Base-by-base conservation (phyloP, 2,888 invertebrate species). In the Heliconius aoede region DNA sequence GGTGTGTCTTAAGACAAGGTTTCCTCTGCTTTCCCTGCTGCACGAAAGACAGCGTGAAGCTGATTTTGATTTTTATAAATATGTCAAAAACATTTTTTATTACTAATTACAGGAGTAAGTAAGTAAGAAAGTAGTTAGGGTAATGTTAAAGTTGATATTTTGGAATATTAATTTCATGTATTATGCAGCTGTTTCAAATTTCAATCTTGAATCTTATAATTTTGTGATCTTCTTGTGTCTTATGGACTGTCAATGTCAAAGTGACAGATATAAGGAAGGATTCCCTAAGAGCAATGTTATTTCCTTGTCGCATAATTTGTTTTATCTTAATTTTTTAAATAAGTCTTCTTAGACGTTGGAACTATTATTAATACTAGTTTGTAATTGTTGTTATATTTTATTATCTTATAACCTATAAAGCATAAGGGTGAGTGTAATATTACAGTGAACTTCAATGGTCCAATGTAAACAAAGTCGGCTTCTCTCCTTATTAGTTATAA, bases 381-480 rank as follows among this genome's bases (percentile, higher is more conserved):
- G 4, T 46, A 18, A 46, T 5, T 5, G 9, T 18, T 2, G 46
- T 46, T 55, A n/a, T 55, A 55, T n/a, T 21, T 55, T 26, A 15
- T 26, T 26, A 55, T 55, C 55, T 55, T 13, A 55, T 69, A 32
- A 69, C 30, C 46, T 68, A 30, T n/a, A 68, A 46, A 26, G 18
- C 32, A 9, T 32, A 9, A 26, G 60, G 36, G 60, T 72, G 18
- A 26, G 55, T 72, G 61, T 51, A 74, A 60, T 51, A 61, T 46
- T 68, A 24, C 21, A 30, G 26, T 51, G 46, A 69, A 74, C 26
- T 74, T 32, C 15, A 30, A 74, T 61, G 74, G 32, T 74, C 26
- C 24, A 46, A 69, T 61, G 69, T 62, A 74, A 74, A 74, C 69
- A 74, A 74, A 40, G 36, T 65, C 36, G 36, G 36, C 65, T 65